phyloP scores from a whole-genome alignment of 2,113 vertebrate genomes.

The Kobus ellipsiprymnus region DNA sequence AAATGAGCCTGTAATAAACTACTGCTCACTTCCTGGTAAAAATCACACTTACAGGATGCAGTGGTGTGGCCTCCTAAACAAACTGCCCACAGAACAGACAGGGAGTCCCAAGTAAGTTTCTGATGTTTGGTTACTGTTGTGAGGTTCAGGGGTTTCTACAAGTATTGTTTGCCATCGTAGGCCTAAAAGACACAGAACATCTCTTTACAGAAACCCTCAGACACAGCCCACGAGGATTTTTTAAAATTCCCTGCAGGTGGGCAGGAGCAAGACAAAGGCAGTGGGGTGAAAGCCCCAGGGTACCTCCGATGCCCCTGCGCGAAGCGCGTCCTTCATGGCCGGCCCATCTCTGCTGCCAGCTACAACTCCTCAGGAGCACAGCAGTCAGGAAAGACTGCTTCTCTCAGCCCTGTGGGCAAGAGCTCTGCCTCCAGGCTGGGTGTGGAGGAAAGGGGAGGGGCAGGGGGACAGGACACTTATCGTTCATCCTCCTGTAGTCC shows the following conservation, averaged over 20 bases:
- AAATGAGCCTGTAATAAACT: not conserved
- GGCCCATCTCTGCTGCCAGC: not conserved
- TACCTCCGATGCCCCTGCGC: rapidly evolving
- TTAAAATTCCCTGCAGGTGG: not conserved
- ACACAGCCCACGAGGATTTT: not conserved
- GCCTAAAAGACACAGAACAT: not conserved
- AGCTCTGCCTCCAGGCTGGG: not conserved
- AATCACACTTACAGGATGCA: not conserved
- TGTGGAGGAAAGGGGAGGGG: not conserved
- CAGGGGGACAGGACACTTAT: not conserved
- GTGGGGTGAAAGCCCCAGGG: rapidly evolving
- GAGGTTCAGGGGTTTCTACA: too few relatives aligned
- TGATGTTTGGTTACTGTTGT: not conserved
- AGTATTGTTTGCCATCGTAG: not conserved
- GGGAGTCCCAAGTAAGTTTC: not conserved
- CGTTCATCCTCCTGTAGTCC: not conserved
- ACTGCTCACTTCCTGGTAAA: not conserved
- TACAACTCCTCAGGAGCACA: not conserved
- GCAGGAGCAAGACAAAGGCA: not conserved
- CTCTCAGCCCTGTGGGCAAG: not conserved
- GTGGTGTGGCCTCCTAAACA: not conserved
- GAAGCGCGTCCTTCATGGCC: rapidly evolving
- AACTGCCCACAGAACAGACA: not conserved
- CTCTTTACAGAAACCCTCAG: not conserved
- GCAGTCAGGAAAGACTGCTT: not conserved